Base-by-base conservation (phyloP, 2,797 vertebrate genomes). In the Lophius americanus region DNA sequence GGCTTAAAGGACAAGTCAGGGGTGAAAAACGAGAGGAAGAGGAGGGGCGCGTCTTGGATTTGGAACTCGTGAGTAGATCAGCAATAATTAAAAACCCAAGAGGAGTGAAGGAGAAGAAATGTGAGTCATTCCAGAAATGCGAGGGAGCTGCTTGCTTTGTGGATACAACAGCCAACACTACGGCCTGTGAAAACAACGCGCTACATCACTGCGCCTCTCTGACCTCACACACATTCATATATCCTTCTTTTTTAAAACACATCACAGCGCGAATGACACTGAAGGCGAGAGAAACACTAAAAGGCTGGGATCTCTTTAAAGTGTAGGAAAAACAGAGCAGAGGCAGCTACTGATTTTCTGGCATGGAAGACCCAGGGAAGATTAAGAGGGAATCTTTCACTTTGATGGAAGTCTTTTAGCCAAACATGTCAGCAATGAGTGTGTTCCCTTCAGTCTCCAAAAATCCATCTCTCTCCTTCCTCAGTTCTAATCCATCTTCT, bases 41-140 rank as follows among this genome's bases (percentile, higher is more conserved):
- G 52, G 36, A 55, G 59, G 63, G 68, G 51, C 32, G 23, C 60
- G 56, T 73, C 38, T 81, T 83, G 77, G 72, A 72, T 76, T 79
- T 70, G 51, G 78, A 82, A 79, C 35, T 4, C 39, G 59, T 70
- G 73, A 81, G 69, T 46, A 82, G 77, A 84, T 85, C 70, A 69
- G 66, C 63, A 86, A 88, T 85, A 87, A 90, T 86, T 86, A 83
- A 84, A 82, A 72, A 54, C 6, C 23, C 9, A 6, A 74, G 49
- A 73, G 53, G 75, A 73, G 9, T 3, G 56, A 69, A 50, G 65
- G 73, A 61, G 53, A 60, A 95, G 93, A 94, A 92, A 95, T 93
- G 89, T 80, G 76, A 95, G 92, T 91, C 92, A 94, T 93, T 92
- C 92, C 87, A 96, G 92, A 90, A 95, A 94, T 94, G 92, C 75